Evolutionary conservation across 2,113 vertebrate species (phyloP).

Genomic region (Manacus vitellinus): DNA sequence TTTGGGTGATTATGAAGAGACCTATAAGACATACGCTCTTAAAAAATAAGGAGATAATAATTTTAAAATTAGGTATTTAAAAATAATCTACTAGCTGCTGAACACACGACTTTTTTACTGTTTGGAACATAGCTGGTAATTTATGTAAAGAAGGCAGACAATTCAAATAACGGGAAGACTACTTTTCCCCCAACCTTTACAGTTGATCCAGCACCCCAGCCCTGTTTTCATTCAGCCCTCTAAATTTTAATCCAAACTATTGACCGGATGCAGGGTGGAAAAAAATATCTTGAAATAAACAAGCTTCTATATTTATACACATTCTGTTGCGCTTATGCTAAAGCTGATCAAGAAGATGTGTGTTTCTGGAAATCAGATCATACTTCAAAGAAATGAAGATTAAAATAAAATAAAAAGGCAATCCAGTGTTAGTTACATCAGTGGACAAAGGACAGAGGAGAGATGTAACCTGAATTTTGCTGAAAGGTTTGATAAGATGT

Average conservation of each 20-base stretch:
- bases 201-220: neutral
- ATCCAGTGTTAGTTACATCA: neutral
- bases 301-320: conserved; percentile 7
- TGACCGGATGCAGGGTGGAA: neutral
- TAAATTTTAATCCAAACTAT: neutral
- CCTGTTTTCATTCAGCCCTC: neutral
- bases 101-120: neutral
- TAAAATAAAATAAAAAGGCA: neutral
- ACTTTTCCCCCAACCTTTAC: neutral
- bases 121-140: neutral
- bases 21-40: neutral
- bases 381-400: neutral
- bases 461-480: neutral
- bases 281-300: conserved; percentile 22
- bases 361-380: neutral
- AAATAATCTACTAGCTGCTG: neutral
- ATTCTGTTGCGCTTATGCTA: neutral
- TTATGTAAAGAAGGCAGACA: neutral
- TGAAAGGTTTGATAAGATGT: neutral
- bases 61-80: neutral
- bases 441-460: neutral
- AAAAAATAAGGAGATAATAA: neutral
- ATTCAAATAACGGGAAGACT: neutral
- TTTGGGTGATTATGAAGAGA: neutral
- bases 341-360: neutral